Conservation (phyloP, 2,888 invertebrate genomes). For the Rhopalosiphum nymphaeae region DNA sequence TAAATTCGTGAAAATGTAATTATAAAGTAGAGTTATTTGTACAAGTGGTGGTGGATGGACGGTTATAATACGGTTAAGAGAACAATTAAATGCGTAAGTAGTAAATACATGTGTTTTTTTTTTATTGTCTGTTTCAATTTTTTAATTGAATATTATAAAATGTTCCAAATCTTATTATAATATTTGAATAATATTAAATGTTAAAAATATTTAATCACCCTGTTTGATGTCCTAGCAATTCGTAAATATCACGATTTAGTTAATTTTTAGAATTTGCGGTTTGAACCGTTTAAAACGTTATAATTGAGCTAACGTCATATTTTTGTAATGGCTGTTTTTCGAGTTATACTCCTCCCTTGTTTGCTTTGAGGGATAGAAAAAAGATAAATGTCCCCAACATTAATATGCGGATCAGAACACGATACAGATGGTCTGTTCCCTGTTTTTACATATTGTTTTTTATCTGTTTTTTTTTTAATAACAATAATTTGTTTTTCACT, state of each 20-base stretch:
- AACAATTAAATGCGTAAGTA: not conserved
- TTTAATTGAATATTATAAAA: not conserved
- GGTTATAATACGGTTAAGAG: not conserved
- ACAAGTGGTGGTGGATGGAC: not conserved
- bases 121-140: not conserved
- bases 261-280: constrained; percentile 24
- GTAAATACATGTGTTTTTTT: not conserved
- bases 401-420: constrained; percentile 57
- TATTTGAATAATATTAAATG: not conserved
- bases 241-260: not conserved
- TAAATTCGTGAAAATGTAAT: not conserved
- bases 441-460: constrained; percentile 52
- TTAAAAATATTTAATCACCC: constrained; percentile 3
- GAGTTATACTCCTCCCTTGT: not conserved
- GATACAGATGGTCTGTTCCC: constrained; percentile 22
- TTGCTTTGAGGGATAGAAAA: constrained; percentile 40
- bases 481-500: not conserved
- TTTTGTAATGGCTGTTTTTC: constrained; percentile 51
- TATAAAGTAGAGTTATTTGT: not conserved
- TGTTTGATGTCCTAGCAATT: not conserved
- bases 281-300: constrained; percentile 28
- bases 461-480: not conserved
- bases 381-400: constrained; percentile 54
- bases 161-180: not conserved
- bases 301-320: constrained; percentile 37